phyloP scores from a whole-genome alignment of 92 coral and sea anemone species.

The Phenganax subtilis region DNA sequence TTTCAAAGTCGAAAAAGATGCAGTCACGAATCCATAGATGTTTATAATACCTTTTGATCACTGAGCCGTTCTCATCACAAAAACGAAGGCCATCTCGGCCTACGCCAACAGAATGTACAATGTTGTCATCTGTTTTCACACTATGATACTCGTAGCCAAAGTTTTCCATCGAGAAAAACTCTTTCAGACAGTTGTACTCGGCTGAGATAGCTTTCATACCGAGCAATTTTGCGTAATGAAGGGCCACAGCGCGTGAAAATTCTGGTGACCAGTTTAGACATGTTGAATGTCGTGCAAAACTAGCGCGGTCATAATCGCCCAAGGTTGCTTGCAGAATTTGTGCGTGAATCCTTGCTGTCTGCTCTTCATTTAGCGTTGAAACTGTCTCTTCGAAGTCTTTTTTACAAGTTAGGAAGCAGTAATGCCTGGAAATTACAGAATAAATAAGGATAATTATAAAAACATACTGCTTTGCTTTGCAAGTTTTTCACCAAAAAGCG shows the following conservation, averaged over 20 bases:
- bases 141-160: conserved; percentile 88
- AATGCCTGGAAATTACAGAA: conserved; percentile 64
- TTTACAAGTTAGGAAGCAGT: conserved; percentile 76
- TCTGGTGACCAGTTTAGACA: conserved; percentile 73
- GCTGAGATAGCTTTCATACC: conserved; percentile 76
- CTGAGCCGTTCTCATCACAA: conserved; percentile 66
- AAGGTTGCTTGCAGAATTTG: conserved; percentile 81
- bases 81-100: conserved; percentile 83
- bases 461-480: conserved; percentile 11
- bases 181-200: conserved; percentile 78
- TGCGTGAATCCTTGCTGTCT: conserved; percentile 62
- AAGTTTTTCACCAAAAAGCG: background rate
- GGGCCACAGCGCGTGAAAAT: conserved; percentile 60
- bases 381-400: conserved; percentile 67
- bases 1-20: background rate
- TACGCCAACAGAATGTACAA: conserved; percentile 67
- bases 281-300: conserved; percentile 47
- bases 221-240: conserved; percentile 62
- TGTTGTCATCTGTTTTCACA: conserved; percentile 63
- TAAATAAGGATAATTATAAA: conserved; percentile 11
- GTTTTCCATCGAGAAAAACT: conserved; percentile 69
- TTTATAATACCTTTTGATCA: conserved; percentile 62
- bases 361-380: conserved; percentile 55
- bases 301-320: conserved; percentile 60
- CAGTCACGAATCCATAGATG: background rate